Conservation (phyloP, 2,888 invertebrate species). For the Pollenia labialis region DNA sequence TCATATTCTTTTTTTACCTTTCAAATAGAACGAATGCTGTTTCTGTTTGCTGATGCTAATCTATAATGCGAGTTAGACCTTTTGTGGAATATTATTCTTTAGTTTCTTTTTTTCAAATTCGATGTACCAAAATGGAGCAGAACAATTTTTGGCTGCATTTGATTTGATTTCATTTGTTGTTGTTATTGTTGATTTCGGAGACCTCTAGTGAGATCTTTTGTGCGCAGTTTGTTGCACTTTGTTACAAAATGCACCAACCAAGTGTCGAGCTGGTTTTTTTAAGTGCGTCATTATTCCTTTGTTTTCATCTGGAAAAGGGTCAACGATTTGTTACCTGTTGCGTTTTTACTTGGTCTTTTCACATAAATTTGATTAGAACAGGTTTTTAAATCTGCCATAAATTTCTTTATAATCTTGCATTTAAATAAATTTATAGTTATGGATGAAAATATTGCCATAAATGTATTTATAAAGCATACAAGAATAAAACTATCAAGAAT, state of each 20-base stretch:
- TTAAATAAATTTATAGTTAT: neutral
- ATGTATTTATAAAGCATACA: no score
- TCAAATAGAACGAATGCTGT: constrained; percentile 34
- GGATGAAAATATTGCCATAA: no score
- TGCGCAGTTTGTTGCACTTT: constrained; percentile 70
- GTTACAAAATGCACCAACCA: constrained; percentile 43
- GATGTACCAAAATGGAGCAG: constrained; percentile 62
- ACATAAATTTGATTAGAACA: constrained; percentile 58
- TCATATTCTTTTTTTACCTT: neutral
- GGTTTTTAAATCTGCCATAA: constrained; percentile 66
- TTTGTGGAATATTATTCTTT: constrained; percentile 23
- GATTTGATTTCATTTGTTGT: constrained; percentile 44
- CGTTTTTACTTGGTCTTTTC: constrained; percentile 30
- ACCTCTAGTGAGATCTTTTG: constrained; percentile 51
- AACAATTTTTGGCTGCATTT: constrained; percentile 59
- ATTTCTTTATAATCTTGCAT: constrained; percentile 6
- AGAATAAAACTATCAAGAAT: no score
- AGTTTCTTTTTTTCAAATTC: neutral
- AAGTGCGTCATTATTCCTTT: neutral
- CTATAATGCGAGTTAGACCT: constrained; percentile 21
- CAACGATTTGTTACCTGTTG: constrained; percentile 71
- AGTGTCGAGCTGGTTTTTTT: constrained; percentile 40
- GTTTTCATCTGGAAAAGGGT: constrained; percentile 52
- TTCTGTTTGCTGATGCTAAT: constrained; percentile 71
- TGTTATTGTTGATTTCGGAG: constrained; percentile 18